A percentile compares a stretch with the other conserved stretches of the same genome.
Conservation (phyloP, 2,888 invertebrate genomes). For the Ecliptopera silaceata region DNA sequence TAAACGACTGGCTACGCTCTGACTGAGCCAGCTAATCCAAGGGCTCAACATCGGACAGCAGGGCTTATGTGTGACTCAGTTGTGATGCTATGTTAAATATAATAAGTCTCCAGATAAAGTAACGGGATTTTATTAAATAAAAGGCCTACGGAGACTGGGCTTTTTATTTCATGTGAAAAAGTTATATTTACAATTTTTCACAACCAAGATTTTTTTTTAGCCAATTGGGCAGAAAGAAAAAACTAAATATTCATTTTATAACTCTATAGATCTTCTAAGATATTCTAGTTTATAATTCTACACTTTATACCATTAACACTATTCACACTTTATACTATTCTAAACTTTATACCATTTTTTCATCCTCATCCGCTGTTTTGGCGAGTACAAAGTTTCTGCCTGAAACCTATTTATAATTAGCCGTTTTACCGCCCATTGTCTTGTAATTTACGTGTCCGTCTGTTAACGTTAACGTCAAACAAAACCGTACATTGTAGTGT, state of each 20-base stretch:
- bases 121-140: background rate
- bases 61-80: background rate
- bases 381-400: constrained; percentile 3
- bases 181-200: too few relatives aligned
- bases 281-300: too few relatives aligned
- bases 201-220: too few relatives aligned
- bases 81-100: background rate
- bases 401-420: constrained; percentile 16
- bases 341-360: constrained; percentile 5
- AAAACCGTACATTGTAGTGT: constrained; percentile 12
- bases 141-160: too few relatives aligned
- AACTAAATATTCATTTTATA: background rate
- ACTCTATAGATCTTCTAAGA: too few relatives aligned
- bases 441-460: constrained; percentile 15
- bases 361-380: background rate
- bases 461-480: constrained; percentile 15
- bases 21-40: background rate
- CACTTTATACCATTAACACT: too few relatives aligned
- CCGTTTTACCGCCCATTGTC: constrained; percentile 8
- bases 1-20: background rate
- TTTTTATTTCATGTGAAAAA: too few relatives aligned
- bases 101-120: background rate
- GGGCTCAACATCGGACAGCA: background rate
- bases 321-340: too few relatives aligned
- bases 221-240: too few relatives aligned